Base-by-base conservation (phyloP, 2,888 invertebrate species). In the Eupithecia centaureata region DNA sequence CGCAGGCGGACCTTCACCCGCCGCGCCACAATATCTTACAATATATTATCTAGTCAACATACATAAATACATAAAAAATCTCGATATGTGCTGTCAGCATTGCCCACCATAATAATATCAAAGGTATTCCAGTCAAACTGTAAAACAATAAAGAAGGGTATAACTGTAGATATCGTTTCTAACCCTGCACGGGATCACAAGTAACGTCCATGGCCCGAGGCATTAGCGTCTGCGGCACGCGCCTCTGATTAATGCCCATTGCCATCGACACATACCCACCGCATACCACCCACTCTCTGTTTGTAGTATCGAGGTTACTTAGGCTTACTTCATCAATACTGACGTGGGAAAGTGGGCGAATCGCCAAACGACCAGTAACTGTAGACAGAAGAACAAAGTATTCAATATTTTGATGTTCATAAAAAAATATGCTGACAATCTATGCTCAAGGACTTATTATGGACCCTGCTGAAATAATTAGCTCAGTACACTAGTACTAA, bases 201-300 rank as follows among this genome's bases (percentile, higher is more conserved):
- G 68, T 61, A 52, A 64, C 42, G 52, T 57, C 18, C 18, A 47
- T 47, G 22, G 51, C 56, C 27, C 42, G 60, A 18, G 61, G 61
- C 68, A 68, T 68, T 68, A 68, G 64, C 30, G 68, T 68, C 68
- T 56, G 57, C 38, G 57, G 57, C 64, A 64, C 60, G 61, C 61
- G 57, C 35, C 13, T 0, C 58, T 64, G 64, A 68, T 68, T 68
- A 64, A 68, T 64, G 22, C 47, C 10, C 22, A 51, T 51, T 58
- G 12, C 42, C 30, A 61, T 68, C 63, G 67, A 68, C 51, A 64
- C 60, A 68, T 61, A 61, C 63, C 68, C 32, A 25, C 30, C 27
- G 61, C 51, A 52, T 63, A 1, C 47, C 47, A 22, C 10, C 47
- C 18, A 42, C 42, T 47, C 47, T 47, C 47, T 18, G 47, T 47